Percentiles rank a stretch among this genome's conserved stretches.
These are phyloP conservation scores for Danaus plexippus DNA, from an alignment of 1,140 invertebrate species.

Conservation along the genomic window DNA sequence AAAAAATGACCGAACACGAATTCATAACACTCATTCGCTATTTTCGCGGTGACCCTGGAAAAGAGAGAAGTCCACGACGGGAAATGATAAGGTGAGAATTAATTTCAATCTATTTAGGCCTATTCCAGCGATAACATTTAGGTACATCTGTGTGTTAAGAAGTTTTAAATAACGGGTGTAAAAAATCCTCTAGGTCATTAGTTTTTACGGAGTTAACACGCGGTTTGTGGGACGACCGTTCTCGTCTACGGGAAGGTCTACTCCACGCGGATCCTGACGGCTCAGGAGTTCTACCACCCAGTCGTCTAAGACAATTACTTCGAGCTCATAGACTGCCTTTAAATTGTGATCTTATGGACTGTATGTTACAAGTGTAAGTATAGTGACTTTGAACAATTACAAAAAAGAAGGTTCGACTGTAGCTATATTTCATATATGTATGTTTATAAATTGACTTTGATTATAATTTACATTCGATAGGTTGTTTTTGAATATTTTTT, in stretches of 20 bases:
- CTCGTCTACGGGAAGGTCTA: constrained; percentile 77
- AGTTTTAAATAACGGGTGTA: constrained; percentile 1
- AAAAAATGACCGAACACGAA: constrained; percentile 83
- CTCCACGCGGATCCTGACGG: constrained; percentile 74
- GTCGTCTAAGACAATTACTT: constrained; percentile 75
- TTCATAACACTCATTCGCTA: constrained; percentile 80
- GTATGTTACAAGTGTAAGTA: constrained; percentile 79
- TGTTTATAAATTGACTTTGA: too few species aligned
- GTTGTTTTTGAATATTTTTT: too few species aligned
- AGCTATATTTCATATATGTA: too few species aligned
- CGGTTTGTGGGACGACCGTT: constrained; percentile 78
- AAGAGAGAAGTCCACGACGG: constrained; percentile 57
- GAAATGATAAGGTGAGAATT: constrained; percentile 62
- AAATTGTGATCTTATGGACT: constrained; percentile 76
- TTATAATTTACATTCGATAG: too few species aligned
- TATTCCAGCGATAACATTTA: too few species aligned
- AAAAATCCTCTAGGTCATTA: constrained; percentile 57
- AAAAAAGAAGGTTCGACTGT: background rate
- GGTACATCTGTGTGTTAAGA: background rate
- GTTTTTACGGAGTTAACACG: constrained; percentile 80
- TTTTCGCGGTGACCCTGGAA: constrained; percentile 71
- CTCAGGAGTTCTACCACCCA: constrained; percentile 71
- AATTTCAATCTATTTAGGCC: background rate
- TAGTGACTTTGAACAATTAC: background rate
- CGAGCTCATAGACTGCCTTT: constrained; percentile 78